Conservation (phyloP, 2,113 vertebrate genomes). For the Heterotis niloticus region DNA sequence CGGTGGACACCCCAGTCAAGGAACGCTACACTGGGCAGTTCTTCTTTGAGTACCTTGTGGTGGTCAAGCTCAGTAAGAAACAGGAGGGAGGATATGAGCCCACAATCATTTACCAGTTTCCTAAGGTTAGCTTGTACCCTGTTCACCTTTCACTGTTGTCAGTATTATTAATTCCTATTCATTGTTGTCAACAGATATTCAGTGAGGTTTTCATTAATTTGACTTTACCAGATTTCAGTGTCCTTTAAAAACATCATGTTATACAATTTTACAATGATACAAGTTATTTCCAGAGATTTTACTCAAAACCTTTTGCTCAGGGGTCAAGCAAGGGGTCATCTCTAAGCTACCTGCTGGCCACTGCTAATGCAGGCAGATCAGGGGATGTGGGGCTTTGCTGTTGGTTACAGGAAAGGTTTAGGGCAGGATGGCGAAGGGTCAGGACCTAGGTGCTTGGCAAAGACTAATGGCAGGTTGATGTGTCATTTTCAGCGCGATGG, state of each 20-base stretch:
- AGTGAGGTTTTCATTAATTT: too few relatives aligned
- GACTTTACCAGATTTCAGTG: too few relatives aligned
- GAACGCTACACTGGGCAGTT: slow-evolving; percentile 54
- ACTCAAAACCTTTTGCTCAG: not conserved
- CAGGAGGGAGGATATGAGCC: slow-evolving; percentile 64
- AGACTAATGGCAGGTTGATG: not conserved
- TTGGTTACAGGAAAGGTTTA: not conserved
- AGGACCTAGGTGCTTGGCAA: not conserved
- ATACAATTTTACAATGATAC: too few relatives aligned
- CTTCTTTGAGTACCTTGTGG: slow-evolving; percentile 80
- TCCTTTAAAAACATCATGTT: too few relatives aligned
- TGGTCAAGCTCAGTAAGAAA: slow-evolving; percentile 70
- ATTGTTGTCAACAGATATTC: too few relatives aligned
- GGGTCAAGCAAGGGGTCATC: not conserved
- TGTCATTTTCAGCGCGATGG: slow-evolving; percentile 60
- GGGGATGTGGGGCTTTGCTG: not conserved
- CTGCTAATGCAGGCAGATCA: not conserved
- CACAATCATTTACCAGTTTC: slow-evolving; percentile 79
- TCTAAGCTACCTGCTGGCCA: not conserved
- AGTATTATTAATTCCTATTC: too few relatives aligned
- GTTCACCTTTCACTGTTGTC: too few relatives aligned
- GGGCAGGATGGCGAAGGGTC: not conserved
- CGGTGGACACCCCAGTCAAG: slow-evolving; percentile 21
- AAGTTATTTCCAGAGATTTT: too few relatives aligned
- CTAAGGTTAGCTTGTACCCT: slow-evolving; percentile 63